Evolutionary conservation across 2,888 invertebrate species (phyloP), one percentile per base, ranked within the genome.

Genomic region (Teleogryllus oceanicus): DNA sequence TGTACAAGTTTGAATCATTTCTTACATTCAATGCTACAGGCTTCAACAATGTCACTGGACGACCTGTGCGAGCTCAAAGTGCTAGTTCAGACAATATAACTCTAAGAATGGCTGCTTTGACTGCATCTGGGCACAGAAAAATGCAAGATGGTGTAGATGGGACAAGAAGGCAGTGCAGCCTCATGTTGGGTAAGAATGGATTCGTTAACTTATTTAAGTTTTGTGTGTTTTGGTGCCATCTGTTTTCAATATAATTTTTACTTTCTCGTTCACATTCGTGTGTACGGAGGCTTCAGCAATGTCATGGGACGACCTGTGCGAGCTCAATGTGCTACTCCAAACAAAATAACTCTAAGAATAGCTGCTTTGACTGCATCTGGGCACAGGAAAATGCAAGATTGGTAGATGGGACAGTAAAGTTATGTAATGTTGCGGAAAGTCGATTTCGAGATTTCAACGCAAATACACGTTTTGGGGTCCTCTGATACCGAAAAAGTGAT

Each of bases 71-170:
- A 24, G 80, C 82, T 13, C 81, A 80, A 80, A 82, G 82, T 79
- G 79, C 80, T 24, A 80, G 80, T 74, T 80, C 82, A 24, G 82
- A 82, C 78, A 81, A 82, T 80, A 81, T 81, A 49, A 80, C 80
- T 18, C 37, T 81, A 77, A 78, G 81, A 24, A 79, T 80, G 79
- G 82, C 82, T 50, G 82, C 82, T 1, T 75, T 78, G 75, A 79
- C 78, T 51, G 81, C 82, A 49, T 79, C 80, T 21, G 79, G 81
- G 16, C 76, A 80, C 50, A 78, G 80, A 75, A 77, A 78, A 50
- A 18, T 62, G 50, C 20, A 75, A 20, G 75, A 75, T n/a, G 79
- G 50, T 74, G 75, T 21, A 16, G 79, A 62, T n/a, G 50, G 49
- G 16, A 11, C 77, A 37, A 37, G 37, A 37, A 8, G 5, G 5